Base-by-base conservation (phyloP, 2,888 invertebrate genomes). In the Drosophila emarginata region DNA sequence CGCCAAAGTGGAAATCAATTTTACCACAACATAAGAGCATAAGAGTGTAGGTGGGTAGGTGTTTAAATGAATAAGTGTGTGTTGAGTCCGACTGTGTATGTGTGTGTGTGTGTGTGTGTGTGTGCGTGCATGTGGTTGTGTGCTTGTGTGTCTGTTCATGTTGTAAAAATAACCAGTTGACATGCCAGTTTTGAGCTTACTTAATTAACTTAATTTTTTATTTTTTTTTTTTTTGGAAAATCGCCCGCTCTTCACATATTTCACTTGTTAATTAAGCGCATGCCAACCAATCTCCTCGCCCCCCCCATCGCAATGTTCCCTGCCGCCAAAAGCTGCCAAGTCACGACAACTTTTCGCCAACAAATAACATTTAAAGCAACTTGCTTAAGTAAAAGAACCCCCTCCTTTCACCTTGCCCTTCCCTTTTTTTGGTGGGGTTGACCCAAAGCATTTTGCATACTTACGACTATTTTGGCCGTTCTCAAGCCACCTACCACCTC, bases 161-260 rank as follows among this genome's bases (percentile, higher is more conserved):
- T 67, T 53, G 60, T 45, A 58, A 54, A 50, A 52, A 54, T 73
- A 72, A 73, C 56, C 69, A 56, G 80, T 78, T 85, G 83, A 68
- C 81, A 87, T 75, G 76, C 66, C 71, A 75, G 78, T 72, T 69
- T 57, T 40, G 74, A 54, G 62, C 54, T 69, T 76, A 76, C 87
- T 80, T 80, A 82, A 82, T 88, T 82, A 82, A 80, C 61, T 83
- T 74, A 78, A 83, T 80, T 67, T 72, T 66, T n/a, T n/a, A 80
- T 60, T 83, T 74, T 76, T 80, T 80, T 67, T 72, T 56, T 32
- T 32, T 32, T 32, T 32, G 32, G 80, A 79, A 61, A 64, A 56
- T 65, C 57, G 57, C 14, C 67, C 59, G 11, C 21, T 37, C 14
- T 23, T 61, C 50, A 39, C 68, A 72, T 70, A 80, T 82, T 86